Evolutionary conservation across 2,113 vertebrate species (phyloP).

Genomic region (Marcusenius ussheri): DNA sequence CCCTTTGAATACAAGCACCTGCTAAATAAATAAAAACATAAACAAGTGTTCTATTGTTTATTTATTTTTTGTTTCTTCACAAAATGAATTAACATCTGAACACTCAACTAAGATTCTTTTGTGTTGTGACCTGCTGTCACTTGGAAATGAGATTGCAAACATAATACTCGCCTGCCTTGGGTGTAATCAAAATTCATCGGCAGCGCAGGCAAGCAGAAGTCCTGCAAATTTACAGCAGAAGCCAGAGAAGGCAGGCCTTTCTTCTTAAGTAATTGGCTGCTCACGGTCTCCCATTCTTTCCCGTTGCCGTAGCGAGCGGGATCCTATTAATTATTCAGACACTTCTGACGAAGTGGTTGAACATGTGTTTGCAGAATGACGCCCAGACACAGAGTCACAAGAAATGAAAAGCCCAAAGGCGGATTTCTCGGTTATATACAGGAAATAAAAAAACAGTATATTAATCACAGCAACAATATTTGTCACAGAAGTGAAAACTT

Average conservation of each 20-base stretch:
- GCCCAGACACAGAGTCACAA: slow-evolving; percentile 7
- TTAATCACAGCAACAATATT: slow-evolving; percentile 13
- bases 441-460: neutral
- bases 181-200: neutral
- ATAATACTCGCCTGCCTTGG: neutral
- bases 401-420: slow-evolving; percentile 14
- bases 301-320: slow-evolving; percentile 19
- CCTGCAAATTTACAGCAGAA: neutral
- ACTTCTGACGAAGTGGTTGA: neutral
- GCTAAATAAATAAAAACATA: neutral
- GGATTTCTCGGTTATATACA: slow-evolving; percentile 1
- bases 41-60: neutral
- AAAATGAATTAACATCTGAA: neutral
- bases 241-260: neutral
- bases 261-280: slow-evolving; percentile 30
- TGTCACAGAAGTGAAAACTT: slow-evolving; percentile 5
- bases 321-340: slow-evolving; percentile 30
- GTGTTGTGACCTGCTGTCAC: neutral
- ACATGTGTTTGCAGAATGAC: slow-evolving; percentile 11
- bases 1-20: neutral
- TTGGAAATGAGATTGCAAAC: neutral
- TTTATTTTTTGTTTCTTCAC: neutral
- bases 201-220: neutral
- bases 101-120: neutral
- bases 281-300: slow-evolving; percentile 18